Evolutionary conservation across 2,888 invertebrate genomes (phyloP), one percentile per base, ranked within the genome.

Genomic region (Chymomyza caudatula): DNA sequence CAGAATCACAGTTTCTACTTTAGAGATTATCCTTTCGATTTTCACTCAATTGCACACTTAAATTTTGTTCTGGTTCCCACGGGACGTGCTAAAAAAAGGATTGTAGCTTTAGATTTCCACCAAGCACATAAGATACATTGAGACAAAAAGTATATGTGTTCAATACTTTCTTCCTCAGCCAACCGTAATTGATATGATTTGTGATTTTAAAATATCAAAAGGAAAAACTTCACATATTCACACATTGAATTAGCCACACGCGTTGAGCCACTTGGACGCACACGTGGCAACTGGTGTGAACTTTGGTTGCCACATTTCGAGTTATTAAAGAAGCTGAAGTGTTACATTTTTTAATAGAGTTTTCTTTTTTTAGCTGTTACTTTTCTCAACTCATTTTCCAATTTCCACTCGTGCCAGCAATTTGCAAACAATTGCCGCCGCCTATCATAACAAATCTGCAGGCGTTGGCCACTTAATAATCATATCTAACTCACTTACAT

Each of bases 391-490:
- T n/a, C n/a, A n/a, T n/a, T n/a, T n/a, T 56, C 1, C 52, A 73
- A 69, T 60, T 57, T 19, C 42, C 13, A 22, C 73, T 67, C 66
- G 81, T 77, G 84, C 56, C 73, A 63, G 60, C 59, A 65, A 77
- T 77, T 78, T 63, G 54, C n/a, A 15, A 54, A 47, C 74, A 65
- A 67, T 71, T 66, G 69, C 52, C 55, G 19, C 56, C 63, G 11
- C 43, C 60, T 80, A 85, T 80, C 80, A 85, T 71, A 85, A 80
- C 80, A 85, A 75, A 54, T 42, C 61, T 43, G 67, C 80, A 75
- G 81, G 73, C 61, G 73, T 19, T 52, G 52, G 63, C 59, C 20
- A 60, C 23, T 43, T 57, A 15, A 22, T 47, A 58, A 29, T 63
- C 29, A 19, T 52, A 20, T 47, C 42, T 53, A 47, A 37, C 11